phyloP scores from a whole-genome alignment of 2,113 vertebrate genomes.

The Hippocampus zosterae region DNA sequence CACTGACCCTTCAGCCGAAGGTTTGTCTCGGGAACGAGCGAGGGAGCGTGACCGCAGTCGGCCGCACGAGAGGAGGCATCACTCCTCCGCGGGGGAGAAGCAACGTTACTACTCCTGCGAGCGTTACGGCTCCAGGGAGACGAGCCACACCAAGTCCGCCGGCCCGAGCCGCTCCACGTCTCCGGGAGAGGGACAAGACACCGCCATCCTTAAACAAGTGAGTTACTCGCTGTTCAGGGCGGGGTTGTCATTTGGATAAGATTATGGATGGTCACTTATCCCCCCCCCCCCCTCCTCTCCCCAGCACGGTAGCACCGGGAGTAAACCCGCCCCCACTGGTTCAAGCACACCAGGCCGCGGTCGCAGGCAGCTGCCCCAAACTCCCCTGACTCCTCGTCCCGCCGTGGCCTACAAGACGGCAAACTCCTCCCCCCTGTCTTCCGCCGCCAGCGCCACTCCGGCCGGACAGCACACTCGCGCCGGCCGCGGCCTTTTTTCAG shows the following conservation, averaged over 20 bases:
- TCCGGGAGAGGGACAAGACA: constrained; percentile 77
- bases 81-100: constrained; percentile 81
- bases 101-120: constrained; percentile 96
- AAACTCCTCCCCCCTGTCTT: constrained; percentile 84
- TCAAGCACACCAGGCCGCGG: constrained; percentile 83
- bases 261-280: constrained; percentile 10
- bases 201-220: constrained; percentile 80
- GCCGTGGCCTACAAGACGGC: constrained; percentile 92
- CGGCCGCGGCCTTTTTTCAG: constrained; percentile 86
- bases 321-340: constrained; percentile 82
- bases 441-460: constrained; percentile 59
- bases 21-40: constrained; percentile 72
- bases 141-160: constrained; percentile 74
- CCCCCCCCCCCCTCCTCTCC: constrained; percentile 39
- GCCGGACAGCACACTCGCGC: constrained; percentile 79
- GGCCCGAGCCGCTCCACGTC: constrained; percentile 85
- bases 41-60: constrained; percentile 86
- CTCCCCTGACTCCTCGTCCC: constrained; percentile 90
- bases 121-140: constrained; percentile 85
- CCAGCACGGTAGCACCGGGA: constrained; percentile 77
- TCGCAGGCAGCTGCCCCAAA: constrained; percentile 93
- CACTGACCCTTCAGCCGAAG: constrained; percentile 58
- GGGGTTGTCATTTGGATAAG: background rate
- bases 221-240: background rate
- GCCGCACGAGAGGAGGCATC: constrained; percentile 89